phyloP scores from a whole-genome alignment of 64 coral and sea anemone species.

The Porites lutea region DNA sequence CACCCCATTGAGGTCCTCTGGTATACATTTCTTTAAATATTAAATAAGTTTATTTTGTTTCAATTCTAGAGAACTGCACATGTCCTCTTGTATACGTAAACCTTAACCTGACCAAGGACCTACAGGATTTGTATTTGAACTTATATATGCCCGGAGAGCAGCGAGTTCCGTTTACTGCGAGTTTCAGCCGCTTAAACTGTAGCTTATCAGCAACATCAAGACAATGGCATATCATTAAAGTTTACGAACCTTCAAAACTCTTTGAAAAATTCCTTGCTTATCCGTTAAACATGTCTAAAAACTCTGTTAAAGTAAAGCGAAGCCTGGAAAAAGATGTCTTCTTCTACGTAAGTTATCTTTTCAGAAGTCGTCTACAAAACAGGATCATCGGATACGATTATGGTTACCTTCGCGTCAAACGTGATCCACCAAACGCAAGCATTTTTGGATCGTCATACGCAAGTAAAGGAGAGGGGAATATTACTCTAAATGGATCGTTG shows the following conservation, averaged over 20 bases:
- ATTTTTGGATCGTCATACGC: not conserved
- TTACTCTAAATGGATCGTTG: not conserved
- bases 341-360: constrained; percentile 7
- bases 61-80: not conserved
- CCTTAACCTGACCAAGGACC: not conserved
- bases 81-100: not conserved
- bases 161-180: not conserved
- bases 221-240: not conserved
- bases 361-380: not conserved
- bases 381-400: not conserved
- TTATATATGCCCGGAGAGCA: not conserved
- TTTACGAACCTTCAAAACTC: not conserved
- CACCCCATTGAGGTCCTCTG: too few species aligned
- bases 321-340: not conserved
- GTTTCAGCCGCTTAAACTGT: not conserved
- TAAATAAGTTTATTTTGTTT: too few species aligned
- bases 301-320: too few species aligned
- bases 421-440: not conserved
- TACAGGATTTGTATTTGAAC: not conserved
- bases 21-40: too few species aligned
- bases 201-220: not conserved
- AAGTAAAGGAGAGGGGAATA: not conserved
- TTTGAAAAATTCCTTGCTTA: not conserved
- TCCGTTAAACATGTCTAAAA: not conserved
- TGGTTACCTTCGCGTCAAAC: not conserved